Percentiles rank a stretch among this genome's conserved stretches.
Conservation (phyloP, 2,797 vertebrate genomes). For the Halcyon smyrnensis region DNA sequence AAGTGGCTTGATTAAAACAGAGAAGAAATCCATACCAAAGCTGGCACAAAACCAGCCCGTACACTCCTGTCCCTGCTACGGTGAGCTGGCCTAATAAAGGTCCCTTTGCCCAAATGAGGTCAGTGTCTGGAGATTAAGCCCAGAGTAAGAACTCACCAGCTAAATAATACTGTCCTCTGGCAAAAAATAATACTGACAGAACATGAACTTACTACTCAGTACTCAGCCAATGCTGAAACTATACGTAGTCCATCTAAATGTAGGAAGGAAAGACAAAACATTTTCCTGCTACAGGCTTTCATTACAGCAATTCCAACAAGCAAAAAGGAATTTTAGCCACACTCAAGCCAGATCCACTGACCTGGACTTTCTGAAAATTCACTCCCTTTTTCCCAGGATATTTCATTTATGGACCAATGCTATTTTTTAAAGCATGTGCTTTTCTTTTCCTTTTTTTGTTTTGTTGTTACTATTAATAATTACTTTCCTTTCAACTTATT, state of each 20-base stretch:
- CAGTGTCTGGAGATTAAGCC: neutral
- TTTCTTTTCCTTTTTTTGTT: neutral
- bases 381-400: neutral
- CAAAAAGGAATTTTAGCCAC: neutral
- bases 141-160: neutral
- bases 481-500: neutral
- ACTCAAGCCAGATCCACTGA: neutral
- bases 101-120: neutral
- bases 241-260: neutral
- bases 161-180: neutral
- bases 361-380: neutral
- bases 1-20: neutral
- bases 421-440: neutral
- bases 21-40: neutral
- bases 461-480: neutral
- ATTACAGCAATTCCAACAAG: neutral
- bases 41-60: neutral
- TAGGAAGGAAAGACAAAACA: neutral
- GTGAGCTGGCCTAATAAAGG: neutral
- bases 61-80: fast-evolving
- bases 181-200: neutral
- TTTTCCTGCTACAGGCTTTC: neutral
- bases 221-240: neutral
- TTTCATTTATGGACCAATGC: neutral
- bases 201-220: neutral